These are phyloP conservation scores for Callocephalon fimbriatum DNA, from an alignment of 2,113 vertebrate species.

Conservation along the genomic window DNA sequence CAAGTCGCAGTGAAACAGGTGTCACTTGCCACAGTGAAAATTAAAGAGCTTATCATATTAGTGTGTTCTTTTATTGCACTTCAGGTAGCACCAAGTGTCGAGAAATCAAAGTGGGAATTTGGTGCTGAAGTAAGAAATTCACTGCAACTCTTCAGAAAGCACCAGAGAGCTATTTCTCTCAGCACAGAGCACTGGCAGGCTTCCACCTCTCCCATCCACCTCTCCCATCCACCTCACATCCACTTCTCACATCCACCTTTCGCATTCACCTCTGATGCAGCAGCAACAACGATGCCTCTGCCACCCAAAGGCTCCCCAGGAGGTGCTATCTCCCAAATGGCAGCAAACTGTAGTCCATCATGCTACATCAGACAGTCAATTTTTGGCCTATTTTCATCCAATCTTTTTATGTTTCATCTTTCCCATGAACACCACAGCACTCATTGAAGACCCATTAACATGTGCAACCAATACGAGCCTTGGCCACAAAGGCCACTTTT, in stretches of 20 bases:
- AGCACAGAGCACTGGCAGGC: accelerated
- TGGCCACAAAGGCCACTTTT: neutral
- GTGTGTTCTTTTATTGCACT: neutral
- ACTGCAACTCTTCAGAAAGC: neutral
- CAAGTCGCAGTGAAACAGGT: neutral
- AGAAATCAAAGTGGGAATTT: neutral
- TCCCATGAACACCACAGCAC: neutral
- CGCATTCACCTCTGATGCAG: neutral
- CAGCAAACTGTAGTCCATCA: neutral
- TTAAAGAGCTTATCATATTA: neutral
- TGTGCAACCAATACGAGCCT: neutral
- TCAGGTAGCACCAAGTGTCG: accelerated
- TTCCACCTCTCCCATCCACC: neutral
- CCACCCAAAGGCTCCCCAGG: accelerated
- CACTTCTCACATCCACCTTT: neutral
- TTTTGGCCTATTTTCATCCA: neutral
- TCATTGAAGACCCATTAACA: neutral
- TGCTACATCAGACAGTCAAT: neutral
- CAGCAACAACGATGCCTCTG: neutral
- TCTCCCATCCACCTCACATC: too few species aligned
- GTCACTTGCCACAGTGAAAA: neutral
- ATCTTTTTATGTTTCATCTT: neutral
- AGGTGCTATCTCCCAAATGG: neutral
- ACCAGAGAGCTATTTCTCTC: accelerated
- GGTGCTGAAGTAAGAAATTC: neutral